These are phyloP conservation scores for Battus philenor DNA, from an alignment of 1,140 invertebrate species.

Conservation along the genomic window DNA sequence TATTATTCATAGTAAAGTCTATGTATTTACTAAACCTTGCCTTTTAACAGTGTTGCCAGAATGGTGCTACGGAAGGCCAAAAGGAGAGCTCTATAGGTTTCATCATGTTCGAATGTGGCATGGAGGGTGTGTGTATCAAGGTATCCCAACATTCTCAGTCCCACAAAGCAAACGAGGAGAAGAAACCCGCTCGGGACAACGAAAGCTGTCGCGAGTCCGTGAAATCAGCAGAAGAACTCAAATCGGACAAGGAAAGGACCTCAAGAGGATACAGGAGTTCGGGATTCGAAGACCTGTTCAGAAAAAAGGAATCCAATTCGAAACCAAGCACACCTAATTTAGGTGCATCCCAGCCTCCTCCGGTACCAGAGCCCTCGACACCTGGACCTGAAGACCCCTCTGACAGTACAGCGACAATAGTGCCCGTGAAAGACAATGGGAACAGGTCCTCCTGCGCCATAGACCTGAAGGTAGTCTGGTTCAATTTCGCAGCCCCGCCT, in stretches of 20 bases:
- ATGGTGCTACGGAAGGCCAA: constrained; percentile 44
- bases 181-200: constrained; percentile 59
- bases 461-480: constrained; percentile 94
- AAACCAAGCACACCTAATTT: constrained; percentile 73
- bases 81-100: constrained; percentile 88
- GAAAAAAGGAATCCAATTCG: constrained; percentile 65
- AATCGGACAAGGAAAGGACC: constrained; percentile 55
- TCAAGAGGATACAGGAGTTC: constrained; percentile 48
- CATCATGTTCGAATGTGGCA: constrained; percentile 97
- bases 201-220: constrained; percentile 74
- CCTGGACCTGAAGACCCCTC: constrained; percentile 49
- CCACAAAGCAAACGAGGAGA: constrained; percentile 82
- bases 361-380: constrained; percentile 44
- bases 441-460: constrained; percentile 89
- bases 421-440: constrained; percentile 76
- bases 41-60: constrained; percentile 43
- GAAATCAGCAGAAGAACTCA: constrained; percentile 73
- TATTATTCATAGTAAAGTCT: too few species aligned
- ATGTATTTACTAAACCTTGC: constrained; percentile 9
- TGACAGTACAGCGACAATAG: constrained; percentile 52
- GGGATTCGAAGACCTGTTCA: constrained; percentile 71
- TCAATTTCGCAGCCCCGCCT: constrained; percentile 97
- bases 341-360: constrained; percentile 46
- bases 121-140: constrained; percentile 92
- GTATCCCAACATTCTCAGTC: constrained; percentile 85